Percentiles rank a stretch among this genome's conserved stretches.
phyloP scores from a whole-genome alignment of 1,140 invertebrate genomes.

The Apis mellifera region Amel_HAv3.1 CM009932.2:7260501-7261000 shows the following conservation, averaged over 20 bases:
- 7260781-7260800: neutral
- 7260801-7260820: neutral
- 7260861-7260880: neutral
- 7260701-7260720: slow-evolving; percentile 36
- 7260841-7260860: neutral
- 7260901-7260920: neutral
- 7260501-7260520: too few relatives aligned
- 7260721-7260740: slow-evolving; percentile 36
- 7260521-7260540: too few relatives aligned
- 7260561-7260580: neutral
- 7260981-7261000: neutral
- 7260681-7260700: slow-evolving; percentile 39
- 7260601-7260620: slow-evolving; percentile 1
- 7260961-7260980: slow-evolving; percentile 55
- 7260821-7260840: neutral
- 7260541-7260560: neutral
- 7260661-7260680: slow-evolving; percentile 43
- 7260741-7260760: slow-evolving; percentile 29
- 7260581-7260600: too few relatives aligned
- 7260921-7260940: slow-evolving; percentile 4
- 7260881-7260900: neutral
- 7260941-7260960: slow-evolving; percentile 28
- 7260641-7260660: slow-evolving; percentile 13
- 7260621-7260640: neutral
- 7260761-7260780: slow-evolving; percentile 10